Evolutionary conservation across 2,113 vertebrate species (phyloP).

Genomic region (Actinemys pallida): DNA sequence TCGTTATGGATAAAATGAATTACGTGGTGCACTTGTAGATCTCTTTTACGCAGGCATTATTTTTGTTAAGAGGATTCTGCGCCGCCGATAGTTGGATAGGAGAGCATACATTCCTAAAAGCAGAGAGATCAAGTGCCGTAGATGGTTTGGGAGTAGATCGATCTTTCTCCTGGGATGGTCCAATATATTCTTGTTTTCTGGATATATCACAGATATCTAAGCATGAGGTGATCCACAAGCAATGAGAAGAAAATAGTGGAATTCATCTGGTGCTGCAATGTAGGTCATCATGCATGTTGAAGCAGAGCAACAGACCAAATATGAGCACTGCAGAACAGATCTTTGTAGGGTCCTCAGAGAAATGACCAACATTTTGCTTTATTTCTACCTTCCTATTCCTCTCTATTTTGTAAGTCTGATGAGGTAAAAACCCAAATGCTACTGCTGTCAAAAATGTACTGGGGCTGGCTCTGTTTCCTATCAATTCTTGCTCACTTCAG

Average conservation of each 20-base stretch:
- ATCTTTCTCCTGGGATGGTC: neutral
- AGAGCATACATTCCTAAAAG: neutral
- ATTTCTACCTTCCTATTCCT: neutral
- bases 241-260: neutral
- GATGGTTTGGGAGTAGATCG: neutral
- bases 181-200: neutral
- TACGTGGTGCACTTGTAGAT: neutral
- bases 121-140: neutral
- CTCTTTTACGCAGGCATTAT: neutral
- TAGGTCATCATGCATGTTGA: slow-evolving; percentile 1
- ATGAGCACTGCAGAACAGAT: neutral
- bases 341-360: neutral
- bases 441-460: neutral
- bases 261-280: neutral
- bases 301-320: slow-evolving; percentile 9
- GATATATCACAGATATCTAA: neutral
- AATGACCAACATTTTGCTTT: neutral
- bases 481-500: neutral
- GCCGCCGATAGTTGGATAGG: neutral
- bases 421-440: slow-evolving; percentile 7
- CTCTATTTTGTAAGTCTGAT: neutral
- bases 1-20: neutral
- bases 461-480: neutral
- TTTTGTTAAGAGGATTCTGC: neutral
- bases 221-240: slow-evolving; percentile 13